Evolutionary conservation across 2,888 invertebrate species (phyloP).

Genomic region (Hipparchia semele): DNA sequence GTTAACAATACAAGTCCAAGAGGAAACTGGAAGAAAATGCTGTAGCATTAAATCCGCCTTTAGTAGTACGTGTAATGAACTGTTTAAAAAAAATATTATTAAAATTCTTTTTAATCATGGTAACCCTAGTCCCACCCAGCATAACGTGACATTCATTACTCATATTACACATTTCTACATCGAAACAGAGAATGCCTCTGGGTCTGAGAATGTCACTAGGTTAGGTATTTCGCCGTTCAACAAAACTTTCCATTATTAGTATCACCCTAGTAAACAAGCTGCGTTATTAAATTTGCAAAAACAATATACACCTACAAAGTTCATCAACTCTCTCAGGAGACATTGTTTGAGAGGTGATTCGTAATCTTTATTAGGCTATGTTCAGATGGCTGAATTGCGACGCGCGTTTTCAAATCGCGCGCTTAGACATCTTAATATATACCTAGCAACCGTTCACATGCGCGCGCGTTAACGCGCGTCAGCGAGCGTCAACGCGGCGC

Average conservation of each 20-base stretch:
- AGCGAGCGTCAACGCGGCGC: no score
- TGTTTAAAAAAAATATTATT: no score
- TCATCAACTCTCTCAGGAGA: slow-evolving; percentile 11
- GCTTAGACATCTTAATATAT: no score
- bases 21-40: no score
- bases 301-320: neutral
- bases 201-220: neutral
- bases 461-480: no score
- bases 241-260: slow-evolving; percentile 11
- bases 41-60: no score
- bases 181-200: neutral
- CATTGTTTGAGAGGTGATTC: neutral
- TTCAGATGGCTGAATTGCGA: no score
- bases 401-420: no score
- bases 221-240: neutral
- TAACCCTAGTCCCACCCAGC: slow-evolving; percentile 9
- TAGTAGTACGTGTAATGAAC: no score
- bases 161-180: neutral
- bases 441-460: no score
- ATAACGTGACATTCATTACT: neutral
- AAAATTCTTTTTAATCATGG: neutral
- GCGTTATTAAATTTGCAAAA: slow-evolving; percentile 5
- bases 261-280: neutral
- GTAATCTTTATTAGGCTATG: slow-evolving; percentile 10
- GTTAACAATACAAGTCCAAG: no score